phyloP scores from a whole-genome alignment of 2,797 vertebrate species.

The Gymnoscopelus microlampas region DNA sequence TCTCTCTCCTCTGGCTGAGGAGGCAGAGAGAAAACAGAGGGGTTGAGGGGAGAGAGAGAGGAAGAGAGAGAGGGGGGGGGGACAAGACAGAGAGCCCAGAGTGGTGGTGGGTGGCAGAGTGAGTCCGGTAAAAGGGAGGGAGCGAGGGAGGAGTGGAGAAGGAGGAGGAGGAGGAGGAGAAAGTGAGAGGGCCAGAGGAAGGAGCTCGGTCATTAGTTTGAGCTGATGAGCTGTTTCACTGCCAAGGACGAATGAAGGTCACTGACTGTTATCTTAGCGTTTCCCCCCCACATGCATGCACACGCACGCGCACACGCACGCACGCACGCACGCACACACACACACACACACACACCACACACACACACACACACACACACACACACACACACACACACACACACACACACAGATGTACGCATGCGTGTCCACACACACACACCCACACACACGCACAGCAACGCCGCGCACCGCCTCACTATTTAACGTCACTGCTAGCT shows the following conservation, averaged over 20 bases:
- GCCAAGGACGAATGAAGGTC: slow-evolving; percentile 70
- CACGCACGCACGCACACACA: slow-evolving; percentile 12
- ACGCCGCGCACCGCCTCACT: slow-evolving; percentile 21
- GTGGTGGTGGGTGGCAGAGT: slow-evolving; percentile 52
- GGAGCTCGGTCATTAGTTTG: slow-evolving; percentile 61
- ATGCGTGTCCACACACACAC: neutral
- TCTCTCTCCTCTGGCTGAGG: slow-evolving; percentile 39
- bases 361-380: slow-evolving; percentile 2
- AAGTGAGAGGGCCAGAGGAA: slow-evolving; percentile 46
- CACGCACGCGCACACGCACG: slow-evolving; percentile 5
- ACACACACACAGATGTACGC: slow-evolving; percentile 19
- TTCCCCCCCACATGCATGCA: slow-evolving; percentile 3
- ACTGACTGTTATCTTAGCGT: slow-evolving; percentile 67
- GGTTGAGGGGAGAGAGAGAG: slow-evolving; percentile 45
- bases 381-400: slow-evolving; percentile 7
- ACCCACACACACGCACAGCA: slow-evolving; percentile 16
- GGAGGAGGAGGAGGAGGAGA: slow-evolving; percentile 61
- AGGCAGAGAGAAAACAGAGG: slow-evolving; percentile 71
- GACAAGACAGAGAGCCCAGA: slow-evolving; percentile 37
- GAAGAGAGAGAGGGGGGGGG: slow-evolving; percentile 42
- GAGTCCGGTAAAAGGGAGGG: slow-evolving; percentile 58
- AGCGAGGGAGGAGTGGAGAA: neutral
- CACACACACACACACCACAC: slow-evolving; percentile 9
- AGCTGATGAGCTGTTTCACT: slow-evolving; percentile 65
- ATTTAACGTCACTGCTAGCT: slow-evolving; percentile 57